These are phyloP conservation scores for Phortica okadai DNA, from an alignment of 2,888 invertebrate species.

Conservation along the genomic window DNA sequence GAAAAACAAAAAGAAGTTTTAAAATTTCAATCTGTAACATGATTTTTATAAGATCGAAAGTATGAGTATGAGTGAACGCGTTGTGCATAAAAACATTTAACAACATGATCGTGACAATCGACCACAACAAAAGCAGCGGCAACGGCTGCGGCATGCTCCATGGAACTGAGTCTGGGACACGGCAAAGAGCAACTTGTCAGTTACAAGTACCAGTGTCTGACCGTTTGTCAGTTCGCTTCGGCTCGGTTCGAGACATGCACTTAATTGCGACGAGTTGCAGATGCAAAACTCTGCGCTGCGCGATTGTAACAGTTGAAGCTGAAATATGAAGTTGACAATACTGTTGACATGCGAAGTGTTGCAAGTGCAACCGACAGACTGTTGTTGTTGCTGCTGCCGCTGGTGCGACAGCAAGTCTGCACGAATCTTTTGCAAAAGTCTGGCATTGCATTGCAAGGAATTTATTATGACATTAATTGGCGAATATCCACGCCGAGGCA, in stretches of 20 bases:
- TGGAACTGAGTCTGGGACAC: constrained; percentile 9
- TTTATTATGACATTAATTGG: constrained; percentile 44
- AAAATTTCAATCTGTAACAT: constrained; percentile 24
- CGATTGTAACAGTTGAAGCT: constrained; percentile 8
- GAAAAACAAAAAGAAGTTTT: constrained; percentile 3
- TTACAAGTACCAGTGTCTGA: neutral
- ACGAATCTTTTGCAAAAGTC: neutral
- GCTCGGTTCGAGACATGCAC: constrained; percentile 8
- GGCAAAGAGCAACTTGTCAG: neutral
- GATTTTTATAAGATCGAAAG: constrained; percentile 27
- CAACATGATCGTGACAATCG: constrained; percentile 32
- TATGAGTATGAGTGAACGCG: neutral
- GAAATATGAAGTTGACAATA: constrained; percentile 32
- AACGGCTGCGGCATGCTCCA: neutral
- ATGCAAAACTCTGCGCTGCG: neutral
- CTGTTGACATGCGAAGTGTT: constrained; percentile 29
- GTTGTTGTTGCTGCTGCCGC: constrained; percentile 30
- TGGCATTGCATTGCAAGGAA: constrained; percentile 22
- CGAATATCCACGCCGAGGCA: constrained; percentile 3
- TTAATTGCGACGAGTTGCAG: constrained; percentile 20
- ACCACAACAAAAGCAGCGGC: neutral
- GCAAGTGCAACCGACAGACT: constrained; percentile 22
- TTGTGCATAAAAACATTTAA: constrained; percentile 30
- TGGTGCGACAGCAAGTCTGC: constrained; percentile 28
- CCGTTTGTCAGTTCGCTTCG: neutral